Evolutionary conservation across 2,113 vertebrate genomes (phyloP).

Genomic region (Noctilio leporinus): DNA sequence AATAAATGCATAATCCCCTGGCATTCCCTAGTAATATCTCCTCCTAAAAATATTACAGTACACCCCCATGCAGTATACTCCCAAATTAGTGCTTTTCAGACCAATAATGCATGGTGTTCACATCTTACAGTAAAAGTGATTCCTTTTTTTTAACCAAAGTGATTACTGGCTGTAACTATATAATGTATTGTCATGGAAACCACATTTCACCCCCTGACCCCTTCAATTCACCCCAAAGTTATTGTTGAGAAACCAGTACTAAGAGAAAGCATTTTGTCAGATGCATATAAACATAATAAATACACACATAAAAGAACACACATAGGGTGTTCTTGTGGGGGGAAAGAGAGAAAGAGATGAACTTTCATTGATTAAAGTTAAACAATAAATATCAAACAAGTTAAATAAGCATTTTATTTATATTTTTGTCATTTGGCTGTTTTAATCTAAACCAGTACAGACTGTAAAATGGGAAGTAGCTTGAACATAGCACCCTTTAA

Average conservation of each 20-base stretch:
- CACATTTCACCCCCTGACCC: slow-evolving; percentile 17
- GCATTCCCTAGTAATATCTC: slow-evolving; percentile 62
- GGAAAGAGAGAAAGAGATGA: background rate
- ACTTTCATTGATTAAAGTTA: slow-evolving; percentile 1
- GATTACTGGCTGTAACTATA: slow-evolving; percentile 77
- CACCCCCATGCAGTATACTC: slow-evolving; percentile 20
- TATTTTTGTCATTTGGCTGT: slow-evolving; percentile 46
- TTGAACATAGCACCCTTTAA: slow-evolving; percentile 35
- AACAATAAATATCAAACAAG: slow-evolving; percentile 53
- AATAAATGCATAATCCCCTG: slow-evolving; percentile 49
- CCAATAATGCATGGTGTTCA: slow-evolving; percentile 59
- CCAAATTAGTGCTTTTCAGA: slow-evolving; percentile 69
- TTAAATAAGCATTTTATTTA: slow-evolving; percentile 53
- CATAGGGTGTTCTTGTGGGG: background rate
- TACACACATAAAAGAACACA: background rate
- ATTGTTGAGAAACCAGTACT: slow-evolving; percentile 69
- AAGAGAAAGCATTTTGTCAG: slow-evolving; percentile 61
- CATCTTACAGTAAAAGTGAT: slow-evolving; percentile 78
- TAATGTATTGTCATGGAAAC: slow-evolving; percentile 81
- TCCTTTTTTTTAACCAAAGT: slow-evolving; percentile 79
- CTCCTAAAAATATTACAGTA: slow-evolving; percentile 73
- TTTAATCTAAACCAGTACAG: background rate
- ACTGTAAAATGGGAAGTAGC: slow-evolving; percentile 39
- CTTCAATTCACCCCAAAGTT: slow-evolving; percentile 73
- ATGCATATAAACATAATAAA: background rate